A percentile compares a stretch with the other conserved stretches of the same genome.
Conservation (phyloP, 2,113 vertebrate genomes). For the Etheostoma cragini region DNA sequence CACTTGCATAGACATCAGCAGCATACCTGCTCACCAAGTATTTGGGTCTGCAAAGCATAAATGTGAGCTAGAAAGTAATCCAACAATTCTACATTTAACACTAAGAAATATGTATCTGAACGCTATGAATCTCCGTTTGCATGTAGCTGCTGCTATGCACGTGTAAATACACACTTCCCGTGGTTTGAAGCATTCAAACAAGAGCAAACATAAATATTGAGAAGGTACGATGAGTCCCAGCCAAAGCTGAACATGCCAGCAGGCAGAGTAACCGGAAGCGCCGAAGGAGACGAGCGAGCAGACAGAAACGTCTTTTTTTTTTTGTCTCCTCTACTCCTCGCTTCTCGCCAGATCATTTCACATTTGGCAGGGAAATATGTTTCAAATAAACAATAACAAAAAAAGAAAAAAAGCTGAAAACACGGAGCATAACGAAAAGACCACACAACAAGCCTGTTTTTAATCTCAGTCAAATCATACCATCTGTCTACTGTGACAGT, state of each 20-base stretch:
- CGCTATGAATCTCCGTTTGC: neutral
- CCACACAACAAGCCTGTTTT: slow-evolving; percentile 46
- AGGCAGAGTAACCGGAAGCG: slow-evolving; percentile 50
- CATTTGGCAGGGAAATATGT: slow-evolving; percentile 62
- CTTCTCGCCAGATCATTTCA: slow-evolving; percentile 47
- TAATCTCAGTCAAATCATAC: slow-evolving; percentile 66
- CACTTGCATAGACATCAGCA: slow-evolving; percentile 53
- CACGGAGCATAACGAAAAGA: slow-evolving; percentile 43
- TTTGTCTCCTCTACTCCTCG: slow-evolving; percentile 20
- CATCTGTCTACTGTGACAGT: slow-evolving; percentile 64
- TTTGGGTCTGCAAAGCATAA: neutral
- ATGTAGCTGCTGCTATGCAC: neutral
- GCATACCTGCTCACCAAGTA: slow-evolving; percentile 34
- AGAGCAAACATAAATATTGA: slow-evolving; percentile 49
- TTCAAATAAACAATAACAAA: slow-evolving; percentile 61
- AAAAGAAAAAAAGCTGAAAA: neutral
- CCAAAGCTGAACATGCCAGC: slow-evolving; percentile 46
- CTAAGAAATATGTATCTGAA: neutral
- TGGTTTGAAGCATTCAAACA: slow-evolving; percentile 19
- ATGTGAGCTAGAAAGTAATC: neutral
- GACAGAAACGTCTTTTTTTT: slow-evolving; percentile 39
- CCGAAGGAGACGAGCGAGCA: slow-evolving; percentile 41
- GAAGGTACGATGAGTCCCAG: slow-evolving; percentile 50
- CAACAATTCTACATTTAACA: neutral
- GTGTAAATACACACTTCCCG: slow-evolving; percentile 12